These are phyloP conservation scores for Onychomys leucogaster DNA, from an alignment of 2,797 vertebrate species.

Conservation along the genomic window DNA sequence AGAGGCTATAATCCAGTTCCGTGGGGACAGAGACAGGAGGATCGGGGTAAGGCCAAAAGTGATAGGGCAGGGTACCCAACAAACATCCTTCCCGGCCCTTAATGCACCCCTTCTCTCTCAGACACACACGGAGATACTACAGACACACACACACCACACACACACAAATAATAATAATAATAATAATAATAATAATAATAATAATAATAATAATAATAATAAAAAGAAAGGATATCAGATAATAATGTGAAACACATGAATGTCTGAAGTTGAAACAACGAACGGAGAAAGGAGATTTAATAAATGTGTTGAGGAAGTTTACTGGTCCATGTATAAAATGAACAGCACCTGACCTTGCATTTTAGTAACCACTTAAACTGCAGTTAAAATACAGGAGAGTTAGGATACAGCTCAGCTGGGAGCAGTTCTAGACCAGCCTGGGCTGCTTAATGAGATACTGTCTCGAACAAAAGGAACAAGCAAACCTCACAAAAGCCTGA, in stretches of 20 bases:
- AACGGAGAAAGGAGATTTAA: constrained; percentile 25
- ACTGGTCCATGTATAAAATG: background rate
- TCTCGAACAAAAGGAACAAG: background rate
- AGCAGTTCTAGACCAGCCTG: background rate
- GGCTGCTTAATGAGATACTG: background rate
- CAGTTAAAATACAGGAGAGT: background rate
- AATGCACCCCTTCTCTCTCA: background rate
- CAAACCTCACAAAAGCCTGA: background rate
- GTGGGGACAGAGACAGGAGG: background rate
- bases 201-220: too few relatives aligned
- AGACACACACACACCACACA: background rate
- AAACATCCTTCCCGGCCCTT: background rate
- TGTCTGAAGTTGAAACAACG: constrained; percentile 4
- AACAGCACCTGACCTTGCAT: background rate
- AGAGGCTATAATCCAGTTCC: background rate
- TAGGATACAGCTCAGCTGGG: background rate
- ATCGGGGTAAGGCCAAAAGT: background rate
- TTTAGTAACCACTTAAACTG: background rate
- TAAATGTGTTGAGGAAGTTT: background rate
- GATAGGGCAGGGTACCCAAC: background rate
- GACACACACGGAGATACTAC: background rate
- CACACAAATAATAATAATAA: background rate
- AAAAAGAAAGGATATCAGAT: background rate
- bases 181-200: too few relatives aligned
- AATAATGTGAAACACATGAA: background rate